Evolutionary conservation across 2,888 invertebrate genomes (phyloP), one percentile per base, ranked within the genome.

Genomic region (Heteropelma amictum): DNA sequence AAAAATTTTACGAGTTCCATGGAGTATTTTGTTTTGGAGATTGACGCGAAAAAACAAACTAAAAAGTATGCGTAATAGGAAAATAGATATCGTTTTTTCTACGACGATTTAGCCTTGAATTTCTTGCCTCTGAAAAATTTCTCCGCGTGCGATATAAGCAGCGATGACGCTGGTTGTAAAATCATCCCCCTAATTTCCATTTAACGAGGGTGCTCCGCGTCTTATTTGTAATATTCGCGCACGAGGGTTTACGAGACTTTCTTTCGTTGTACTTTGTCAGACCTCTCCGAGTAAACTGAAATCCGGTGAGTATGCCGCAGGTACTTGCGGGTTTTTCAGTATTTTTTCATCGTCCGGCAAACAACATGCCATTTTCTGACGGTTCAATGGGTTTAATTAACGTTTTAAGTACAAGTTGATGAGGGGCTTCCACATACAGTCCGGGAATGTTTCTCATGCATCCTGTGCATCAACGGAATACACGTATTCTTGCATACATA

Each of bases 351-450:
- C 17, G 54, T 61, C 2, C 10, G 12, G 53, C 38, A 28, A 26
- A 54, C n/a, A 60, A 40, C 64, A 53, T 53, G 73, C 54, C 72
- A 54, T 77, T 63, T 54, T 47, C 65, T 72, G 60, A 70, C 75
- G 72, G 73, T 75, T 63, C 68, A 75, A 79, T 74, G 76, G 61
- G 60, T 78, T 76, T 71, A 78, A 81, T 80, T 79, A 76, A 79
- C 76, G 79, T 79, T 79, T 79, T 79, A 71, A 79, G 79, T 78
- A 76, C 73, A 80, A 76, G 74, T 79, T 81, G 79, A 81, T 80
- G 80, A 79, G 78, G 74, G 80, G 74, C 76, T 71, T 72, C 67
- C 51, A 72, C 10, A 4, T 5, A 14, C 14, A 38, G n/a, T n/a
- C n/a, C n/a, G n/a, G n/a, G n/a, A n/a, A n/a, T n/a, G n/a, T n/a